Conservation (phyloP, 2,888 invertebrate species). For the Lepidocyrtoides sp. region DNA sequence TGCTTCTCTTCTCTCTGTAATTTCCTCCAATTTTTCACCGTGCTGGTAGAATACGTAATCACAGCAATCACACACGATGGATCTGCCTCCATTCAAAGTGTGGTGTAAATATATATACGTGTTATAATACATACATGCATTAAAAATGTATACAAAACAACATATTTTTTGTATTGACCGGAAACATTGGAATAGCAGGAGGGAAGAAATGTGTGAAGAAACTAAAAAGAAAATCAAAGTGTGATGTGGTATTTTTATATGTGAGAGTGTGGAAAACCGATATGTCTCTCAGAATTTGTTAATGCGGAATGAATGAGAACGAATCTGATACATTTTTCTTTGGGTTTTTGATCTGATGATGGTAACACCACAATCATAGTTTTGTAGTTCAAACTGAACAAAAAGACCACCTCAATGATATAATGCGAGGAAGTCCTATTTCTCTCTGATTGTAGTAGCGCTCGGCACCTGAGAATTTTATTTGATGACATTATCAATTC, state of each 20-base stretch:
- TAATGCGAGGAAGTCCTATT: too few relatives aligned
- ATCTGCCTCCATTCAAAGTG: background rate
- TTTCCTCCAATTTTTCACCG: conserved; percentile 72
- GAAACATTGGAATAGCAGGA: background rate
- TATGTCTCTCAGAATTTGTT: background rate
- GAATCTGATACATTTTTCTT: background rate
- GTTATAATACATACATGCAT: background rate
- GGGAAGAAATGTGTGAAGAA: background rate
- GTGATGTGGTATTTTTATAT: background rate
- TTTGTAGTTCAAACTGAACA: too few relatives aligned
- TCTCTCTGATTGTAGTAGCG: too few relatives aligned
- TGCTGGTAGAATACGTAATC: conserved; percentile 70
- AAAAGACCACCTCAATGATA: too few relatives aligned
- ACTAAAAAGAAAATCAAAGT: conserved; percentile 4
- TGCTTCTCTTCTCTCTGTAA: conserved; percentile 52
- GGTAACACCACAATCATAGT: background rate
- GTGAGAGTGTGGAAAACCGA: background rate
- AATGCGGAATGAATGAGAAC: conserved; percentile 34
- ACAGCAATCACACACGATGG: conserved; percentile 17
- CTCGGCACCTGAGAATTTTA: too few relatives aligned
- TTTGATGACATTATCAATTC: too few relatives aligned
- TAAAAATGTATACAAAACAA: too few relatives aligned
- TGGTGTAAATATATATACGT: background rate
- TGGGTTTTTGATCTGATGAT: background rate
- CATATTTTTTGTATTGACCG: background rate